phyloP scores from a whole-genome alignment of 2,888 invertebrate species.

The Noctua janthe region DNA sequence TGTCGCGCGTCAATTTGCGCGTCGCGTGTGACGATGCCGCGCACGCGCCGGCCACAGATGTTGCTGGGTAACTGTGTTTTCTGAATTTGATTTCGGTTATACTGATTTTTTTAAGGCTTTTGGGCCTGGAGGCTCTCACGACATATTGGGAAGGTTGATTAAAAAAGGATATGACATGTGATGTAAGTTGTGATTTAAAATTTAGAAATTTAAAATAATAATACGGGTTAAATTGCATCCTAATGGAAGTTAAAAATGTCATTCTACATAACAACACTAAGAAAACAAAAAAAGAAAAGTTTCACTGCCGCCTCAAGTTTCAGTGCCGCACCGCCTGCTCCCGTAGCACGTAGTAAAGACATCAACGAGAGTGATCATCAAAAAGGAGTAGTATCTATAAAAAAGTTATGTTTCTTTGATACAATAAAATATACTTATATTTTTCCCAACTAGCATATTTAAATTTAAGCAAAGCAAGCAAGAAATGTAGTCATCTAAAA shows the following conservation, averaged over 20 bases:
- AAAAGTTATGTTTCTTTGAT: background rate
- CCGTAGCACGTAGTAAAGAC: slow-evolving; percentile 69
- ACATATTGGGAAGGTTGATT: slow-evolving; percentile 21
- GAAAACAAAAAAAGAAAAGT: background rate
- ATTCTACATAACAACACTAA: too few relatives aligned
- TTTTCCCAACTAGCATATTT: background rate
- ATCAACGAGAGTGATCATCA: slow-evolving; percentile 68
- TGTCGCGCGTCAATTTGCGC: slow-evolving; percentile 77
- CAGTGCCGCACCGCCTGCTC: slow-evolving; percentile 30
- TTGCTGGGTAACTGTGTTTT: slow-evolving; percentile 52
- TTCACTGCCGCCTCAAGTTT: too few relatives aligned
- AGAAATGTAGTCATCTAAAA: background rate
- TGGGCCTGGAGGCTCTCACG: slow-evolving; percentile 14
- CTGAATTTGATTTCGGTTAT: slow-evolving; percentile 47
- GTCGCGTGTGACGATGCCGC: slow-evolving; percentile 70
- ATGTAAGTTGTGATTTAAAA: background rate
- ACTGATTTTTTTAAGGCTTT: slow-evolving; percentile 19
- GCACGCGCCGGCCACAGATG: slow-evolving; percentile 66
- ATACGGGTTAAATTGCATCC: background rate
- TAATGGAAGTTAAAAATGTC: background rate
- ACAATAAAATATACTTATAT: background rate
- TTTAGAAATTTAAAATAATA: slow-evolving; percentile 3
- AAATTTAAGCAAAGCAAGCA: background rate
- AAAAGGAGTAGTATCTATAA: background rate
- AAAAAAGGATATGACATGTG: slow-evolving; percentile 1